phyloP scores from a whole-genome alignment of 2,888 invertebrate genomes.

The Gymnocheta viridis region DNA sequence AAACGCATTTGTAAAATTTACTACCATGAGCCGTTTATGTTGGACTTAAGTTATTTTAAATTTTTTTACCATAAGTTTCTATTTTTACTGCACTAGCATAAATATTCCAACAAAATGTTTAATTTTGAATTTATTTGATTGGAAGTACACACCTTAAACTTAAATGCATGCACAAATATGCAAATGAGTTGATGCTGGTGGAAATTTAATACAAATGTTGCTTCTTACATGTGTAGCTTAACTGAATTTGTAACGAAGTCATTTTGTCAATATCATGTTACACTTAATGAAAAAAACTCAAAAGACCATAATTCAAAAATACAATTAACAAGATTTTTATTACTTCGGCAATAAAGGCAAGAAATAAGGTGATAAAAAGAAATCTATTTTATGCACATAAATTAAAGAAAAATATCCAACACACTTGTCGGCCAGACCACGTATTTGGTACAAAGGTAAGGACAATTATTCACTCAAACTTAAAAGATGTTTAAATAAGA shows the following conservation, averaged over 20 bases:
- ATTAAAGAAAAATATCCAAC: conserved; percentile 7
- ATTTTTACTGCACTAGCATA: not conserved
- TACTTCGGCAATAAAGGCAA: conserved; percentile 9
- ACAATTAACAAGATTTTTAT: conserved; percentile 53
- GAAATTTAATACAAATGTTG: conserved; percentile 37
- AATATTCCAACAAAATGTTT: conserved; percentile 7
- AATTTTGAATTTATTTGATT: conserved; percentile 30
- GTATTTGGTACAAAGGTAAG: not conserved
- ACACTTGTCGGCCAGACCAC: not conserved
- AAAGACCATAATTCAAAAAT: conserved; percentile 34
- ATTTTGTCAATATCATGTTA: conserved; percentile 49
- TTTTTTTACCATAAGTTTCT: not conserved
- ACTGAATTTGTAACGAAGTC: conserved; percentile 21
- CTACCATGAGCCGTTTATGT: not conserved
- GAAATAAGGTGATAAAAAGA: not conserved
- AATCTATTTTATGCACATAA: conserved; percentile 30
- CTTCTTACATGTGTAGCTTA: conserved; percentile 48
- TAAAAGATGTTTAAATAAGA: not conserved
- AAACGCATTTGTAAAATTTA: too few relatives aligned
- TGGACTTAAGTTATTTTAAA: not conserved
- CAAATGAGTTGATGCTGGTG: conserved; percentile 41
- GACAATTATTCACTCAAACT: not conserved
- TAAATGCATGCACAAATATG: not conserved
- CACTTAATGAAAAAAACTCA: conserved; percentile 24
- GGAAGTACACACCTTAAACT: not conserved